Evolutionary conservation across 2,113 vertebrate species (phyloP).

Genomic region (Mystacornis crossleyi): DNA sequence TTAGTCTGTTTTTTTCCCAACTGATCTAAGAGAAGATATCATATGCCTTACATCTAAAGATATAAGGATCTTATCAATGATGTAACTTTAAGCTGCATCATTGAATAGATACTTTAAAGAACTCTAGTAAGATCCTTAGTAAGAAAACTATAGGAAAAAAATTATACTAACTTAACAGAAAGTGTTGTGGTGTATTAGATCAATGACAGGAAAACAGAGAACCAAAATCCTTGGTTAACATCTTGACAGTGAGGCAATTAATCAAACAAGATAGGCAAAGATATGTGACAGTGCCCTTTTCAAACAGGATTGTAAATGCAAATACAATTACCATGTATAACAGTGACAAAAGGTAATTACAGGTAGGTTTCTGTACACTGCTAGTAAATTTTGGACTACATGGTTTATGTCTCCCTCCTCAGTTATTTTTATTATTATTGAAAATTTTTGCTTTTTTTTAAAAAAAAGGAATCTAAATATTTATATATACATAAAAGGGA

Average conservation of each 20-base stretch:
- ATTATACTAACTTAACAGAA: background rate
- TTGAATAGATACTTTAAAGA: background rate
- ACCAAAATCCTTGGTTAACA: constrained; percentile 27
- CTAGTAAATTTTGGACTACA: background rate
- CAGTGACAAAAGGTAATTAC: constrained; percentile 19
- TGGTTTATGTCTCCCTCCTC: background rate
- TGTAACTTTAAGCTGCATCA: background rate
- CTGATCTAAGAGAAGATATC: background rate
- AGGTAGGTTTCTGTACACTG: background rate
- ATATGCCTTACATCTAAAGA: background rate
- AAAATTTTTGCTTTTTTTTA: background rate
- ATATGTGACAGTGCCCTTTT: constrained; percentile 59
- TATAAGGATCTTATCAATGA: background rate
- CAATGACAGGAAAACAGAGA: constrained; percentile 21
- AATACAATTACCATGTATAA: constrained; percentile 14
- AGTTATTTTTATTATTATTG: background rate
- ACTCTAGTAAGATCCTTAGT: background rate
- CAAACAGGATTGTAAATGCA: constrained; percentile 46
- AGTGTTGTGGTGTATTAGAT: background rate
- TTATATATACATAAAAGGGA: background rate
- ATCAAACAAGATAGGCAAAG: constrained; percentile 48
- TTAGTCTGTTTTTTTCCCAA: background rate
- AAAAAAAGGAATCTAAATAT: background rate
- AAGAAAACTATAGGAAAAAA: background rate
- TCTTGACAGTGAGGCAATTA: constrained; percentile 52